phyloP scores from a whole-genome alignment of 2,797 vertebrate genomes.

The Xyrichtys novacula region DNA sequence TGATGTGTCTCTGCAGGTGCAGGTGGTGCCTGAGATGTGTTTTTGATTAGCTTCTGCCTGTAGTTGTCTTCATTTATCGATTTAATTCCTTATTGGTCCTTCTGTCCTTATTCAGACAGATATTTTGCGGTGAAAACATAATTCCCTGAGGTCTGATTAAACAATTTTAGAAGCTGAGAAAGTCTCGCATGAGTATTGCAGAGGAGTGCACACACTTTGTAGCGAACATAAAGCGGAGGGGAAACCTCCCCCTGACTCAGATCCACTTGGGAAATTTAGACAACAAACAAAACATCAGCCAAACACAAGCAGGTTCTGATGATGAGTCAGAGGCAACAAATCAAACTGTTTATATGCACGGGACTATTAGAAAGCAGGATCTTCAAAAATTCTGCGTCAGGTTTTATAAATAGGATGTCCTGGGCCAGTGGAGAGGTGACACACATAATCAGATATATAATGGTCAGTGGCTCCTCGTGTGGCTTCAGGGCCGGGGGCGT shows the following conservation, averaged over 20 bases:
- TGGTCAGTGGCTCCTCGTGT: conserved; percentile 70
- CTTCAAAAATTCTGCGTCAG: conserved; percentile 37
- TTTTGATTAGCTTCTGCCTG: conserved; percentile 50
- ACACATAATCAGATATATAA: conserved; percentile 55
- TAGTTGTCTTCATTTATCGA: conserved; percentile 30
- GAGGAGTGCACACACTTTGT: conserved; percentile 42
- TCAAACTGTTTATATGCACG: conserved; percentile 49
- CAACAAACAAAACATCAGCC: conserved; percentile 78
- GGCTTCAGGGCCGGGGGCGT: conserved; percentile 77
- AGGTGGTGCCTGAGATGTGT: conserved; percentile 59
- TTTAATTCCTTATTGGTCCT: conserved; percentile 28
- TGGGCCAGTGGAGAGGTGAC: conserved; percentile 64
- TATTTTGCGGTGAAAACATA: neutral
- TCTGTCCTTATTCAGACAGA: conserved; percentile 38
- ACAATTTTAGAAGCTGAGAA: conserved; percentile 4
- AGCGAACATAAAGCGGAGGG: conserved; percentile 65
- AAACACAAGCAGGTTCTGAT: conserved; percentile 66
- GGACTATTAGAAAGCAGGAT: conserved; percentile 43
- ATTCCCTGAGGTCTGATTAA: conserved; percentile 39
- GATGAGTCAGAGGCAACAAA: conserved; percentile 69
- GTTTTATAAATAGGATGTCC: conserved; percentile 59
- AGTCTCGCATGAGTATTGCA: conserved; percentile 19
- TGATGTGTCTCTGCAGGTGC: conserved; percentile 65
- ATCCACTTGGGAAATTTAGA: conserved; percentile 76
- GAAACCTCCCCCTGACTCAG: conserved; percentile 65